Conservation (phyloP, 2,888 invertebrate genomes). For the Strigamia crassipes region DNA sequence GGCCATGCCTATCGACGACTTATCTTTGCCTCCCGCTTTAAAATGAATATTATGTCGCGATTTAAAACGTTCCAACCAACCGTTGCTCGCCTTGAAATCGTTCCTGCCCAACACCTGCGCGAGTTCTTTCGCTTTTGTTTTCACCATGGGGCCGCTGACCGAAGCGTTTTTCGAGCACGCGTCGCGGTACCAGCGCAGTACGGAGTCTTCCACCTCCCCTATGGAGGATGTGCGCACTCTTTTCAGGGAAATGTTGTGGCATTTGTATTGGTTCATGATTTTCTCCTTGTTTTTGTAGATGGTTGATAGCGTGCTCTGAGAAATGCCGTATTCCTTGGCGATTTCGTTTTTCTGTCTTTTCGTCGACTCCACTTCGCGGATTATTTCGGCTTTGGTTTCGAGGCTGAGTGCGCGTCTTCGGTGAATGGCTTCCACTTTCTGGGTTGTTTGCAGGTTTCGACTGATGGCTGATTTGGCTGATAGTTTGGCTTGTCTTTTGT, state of each 20-base stretch:
- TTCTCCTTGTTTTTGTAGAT: slow-evolving; percentile 45
- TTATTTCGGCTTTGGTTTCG: slow-evolving; percentile 45
- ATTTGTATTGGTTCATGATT: slow-evolving; percentile 39
- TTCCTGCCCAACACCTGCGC: slow-evolving; percentile 34
- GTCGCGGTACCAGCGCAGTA: slow-evolving; percentile 43
- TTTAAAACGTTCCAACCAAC: slow-evolving; percentile 45
- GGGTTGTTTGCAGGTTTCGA: neutral
- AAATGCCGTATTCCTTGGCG: slow-evolving; percentile 45
- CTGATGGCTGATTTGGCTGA: slow-evolving; percentile 1
- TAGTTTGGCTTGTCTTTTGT: neutral
- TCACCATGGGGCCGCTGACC: slow-evolving; percentile 45
- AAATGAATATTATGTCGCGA: slow-evolving; percentile 27
- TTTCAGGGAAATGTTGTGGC: slow-evolving; percentile 34
- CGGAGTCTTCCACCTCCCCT: slow-evolving; percentile 38
- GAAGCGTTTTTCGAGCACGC: slow-evolving; percentile 43
- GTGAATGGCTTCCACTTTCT: neutral
- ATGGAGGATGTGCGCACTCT: slow-evolving; percentile 29
- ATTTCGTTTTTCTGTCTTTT: slow-evolving; percentile 41
- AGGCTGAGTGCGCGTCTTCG: slow-evolving; percentile 44
- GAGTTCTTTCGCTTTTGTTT: slow-evolving; percentile 39
- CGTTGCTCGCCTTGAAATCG: slow-evolving; percentile 45
- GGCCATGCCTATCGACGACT: slow-evolving; percentile 41
- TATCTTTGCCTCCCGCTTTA: slow-evolving; percentile 45
- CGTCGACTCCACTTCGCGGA: slow-evolving; percentile 12
- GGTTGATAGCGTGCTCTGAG: slow-evolving; percentile 44